Conservation (phyloP, 2,888 invertebrate genomes). For the Caenorhabditis parvicauda region DNA sequence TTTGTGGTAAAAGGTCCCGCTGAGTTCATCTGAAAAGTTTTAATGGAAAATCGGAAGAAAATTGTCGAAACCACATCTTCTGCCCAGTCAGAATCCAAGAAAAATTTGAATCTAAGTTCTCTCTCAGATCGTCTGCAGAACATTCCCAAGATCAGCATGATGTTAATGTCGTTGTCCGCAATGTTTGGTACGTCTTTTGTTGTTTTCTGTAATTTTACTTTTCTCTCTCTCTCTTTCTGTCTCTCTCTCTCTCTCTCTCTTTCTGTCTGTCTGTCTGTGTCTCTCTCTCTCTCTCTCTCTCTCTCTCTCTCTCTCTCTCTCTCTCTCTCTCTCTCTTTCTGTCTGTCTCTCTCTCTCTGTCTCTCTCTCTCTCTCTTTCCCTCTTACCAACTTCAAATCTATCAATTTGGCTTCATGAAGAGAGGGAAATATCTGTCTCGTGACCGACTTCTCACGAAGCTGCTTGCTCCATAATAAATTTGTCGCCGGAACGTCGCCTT, state of each 20-base stretch:
- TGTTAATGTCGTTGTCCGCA: slow-evolving; percentile 9
- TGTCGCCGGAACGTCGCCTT: too few species aligned
- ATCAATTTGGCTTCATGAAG: slow-evolving; percentile 25
- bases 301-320: slow-evolving; percentile 25
- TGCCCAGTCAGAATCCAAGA: slow-evolving; percentile 35
- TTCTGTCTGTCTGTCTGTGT: slow-evolving; percentile 14
- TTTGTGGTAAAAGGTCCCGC: too few species aligned
- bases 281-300: not conserved
- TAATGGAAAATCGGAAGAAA: too few species aligned
- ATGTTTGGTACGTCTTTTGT: slow-evolving; percentile 13
- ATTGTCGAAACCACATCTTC: slow-evolving; percentile 1
- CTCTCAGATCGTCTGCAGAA: slow-evolving; percentile 16
- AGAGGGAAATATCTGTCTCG: slow-evolving; percentile 33
- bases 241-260: slow-evolving; percentile 1
- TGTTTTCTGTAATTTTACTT: slow-evolving; percentile 15
- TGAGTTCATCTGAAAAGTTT: too few species aligned
- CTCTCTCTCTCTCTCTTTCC: not conserved
- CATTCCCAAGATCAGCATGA: slow-evolving; percentile 26
- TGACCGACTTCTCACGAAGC: slow-evolving; percentile 18
- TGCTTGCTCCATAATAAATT: slow-evolving; percentile 17
- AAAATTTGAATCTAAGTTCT: slow-evolving; percentile 28
- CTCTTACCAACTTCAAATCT: slow-evolving; percentile 21
- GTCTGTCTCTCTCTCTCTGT: not conserved
- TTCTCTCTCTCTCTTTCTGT: not conserved
- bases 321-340: too few species aligned